These are phyloP conservation scores for Myotis brandtii DNA, from an alignment of 2,113 vertebrate genomes.

Conservation along the genomic window DNA sequence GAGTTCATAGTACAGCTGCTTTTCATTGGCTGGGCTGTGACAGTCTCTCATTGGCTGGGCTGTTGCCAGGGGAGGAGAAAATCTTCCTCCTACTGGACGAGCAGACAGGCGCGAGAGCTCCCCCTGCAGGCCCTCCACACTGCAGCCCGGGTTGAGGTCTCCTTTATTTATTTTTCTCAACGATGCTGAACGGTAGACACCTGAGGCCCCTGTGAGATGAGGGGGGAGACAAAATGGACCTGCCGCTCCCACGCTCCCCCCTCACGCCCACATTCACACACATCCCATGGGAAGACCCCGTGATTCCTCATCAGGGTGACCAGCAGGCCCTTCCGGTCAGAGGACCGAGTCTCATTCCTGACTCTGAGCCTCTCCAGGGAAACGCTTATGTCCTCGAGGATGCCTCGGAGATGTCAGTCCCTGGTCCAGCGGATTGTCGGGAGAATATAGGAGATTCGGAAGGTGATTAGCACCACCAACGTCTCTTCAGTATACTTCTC, in stretches of 20 bases:
- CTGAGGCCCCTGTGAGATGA: not conserved
- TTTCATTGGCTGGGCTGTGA: not conserved
- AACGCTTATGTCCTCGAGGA: not conserved
- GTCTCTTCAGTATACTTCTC: not conserved
- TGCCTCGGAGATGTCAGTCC: fast-evolving
- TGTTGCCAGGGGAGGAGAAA: not conserved
- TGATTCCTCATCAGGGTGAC: no score
- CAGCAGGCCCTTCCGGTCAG: not conserved
- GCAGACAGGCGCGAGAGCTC: not conserved
- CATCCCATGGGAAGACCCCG: fast-evolving
- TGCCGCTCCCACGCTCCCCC: fast-evolving
- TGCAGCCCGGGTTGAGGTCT: no score
- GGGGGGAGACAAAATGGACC: fast-evolving
- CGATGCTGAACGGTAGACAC: not conserved
- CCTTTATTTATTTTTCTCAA: not conserved
- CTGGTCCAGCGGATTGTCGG: not conserved
- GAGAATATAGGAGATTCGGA: not conserved
- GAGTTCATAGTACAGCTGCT: not conserved
- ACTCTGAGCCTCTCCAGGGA: not conserved
- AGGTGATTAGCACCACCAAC: fast-evolving
- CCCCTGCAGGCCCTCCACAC: not conserved
- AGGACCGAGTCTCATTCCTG: not conserved
- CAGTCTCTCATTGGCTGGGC: not conserved
- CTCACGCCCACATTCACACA: not conserved
- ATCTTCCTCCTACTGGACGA: not conserved